Base-by-base conservation (phyloP, 2,888 invertebrate species). In the Pyralis farinalis region DNA sequence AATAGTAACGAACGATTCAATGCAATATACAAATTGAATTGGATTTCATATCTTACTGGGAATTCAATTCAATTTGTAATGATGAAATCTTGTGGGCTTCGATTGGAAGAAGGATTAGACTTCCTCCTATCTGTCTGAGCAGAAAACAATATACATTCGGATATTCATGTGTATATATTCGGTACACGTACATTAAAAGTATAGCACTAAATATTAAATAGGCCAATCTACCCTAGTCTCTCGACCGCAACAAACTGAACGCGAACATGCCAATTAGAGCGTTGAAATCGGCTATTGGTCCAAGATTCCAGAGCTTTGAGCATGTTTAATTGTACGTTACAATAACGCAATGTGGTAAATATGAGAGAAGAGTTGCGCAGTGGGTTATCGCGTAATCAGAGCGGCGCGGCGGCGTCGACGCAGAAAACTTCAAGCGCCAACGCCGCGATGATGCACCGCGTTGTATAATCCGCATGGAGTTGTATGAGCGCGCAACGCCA, bases 371-470 rank as follows among this genome's bases (percentile, higher is more conserved):
- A 57, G 50, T 69, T 70, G 64, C 61, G 61, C 53, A 58, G 61
- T 55, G 34, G 37, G 53, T 54, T 56, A 54, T 58, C 62, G 66
- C 61, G 73, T 68, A 84, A 85, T 77, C 75, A 84, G 84, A 83
- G 81, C 82, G 68, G 62, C 63, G 66, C 78, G 71, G 47, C 50
- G 63, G 60, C 16, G 53, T 57, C 56, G 51, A 53, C 49, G 56
- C 16, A 16, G 16, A n/a, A n/a, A n/a, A 16, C 16, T 52, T 53
- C 47, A 41, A 34, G 44, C 47, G 51, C n/a, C 25, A 6, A 3
- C 4, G 37, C 32, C 16, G 16, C 16, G 30, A 31, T 60, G 64
- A 64, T 68, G 68, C 62, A 49, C 58, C 54, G 38, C 48, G 56
- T 76, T 76, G 74, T 69, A 65, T 73, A 86, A 85, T 70, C 60